Conservation (phyloP, 2,888 invertebrate species). For the Pandemis cinnamomeana region DNA sequence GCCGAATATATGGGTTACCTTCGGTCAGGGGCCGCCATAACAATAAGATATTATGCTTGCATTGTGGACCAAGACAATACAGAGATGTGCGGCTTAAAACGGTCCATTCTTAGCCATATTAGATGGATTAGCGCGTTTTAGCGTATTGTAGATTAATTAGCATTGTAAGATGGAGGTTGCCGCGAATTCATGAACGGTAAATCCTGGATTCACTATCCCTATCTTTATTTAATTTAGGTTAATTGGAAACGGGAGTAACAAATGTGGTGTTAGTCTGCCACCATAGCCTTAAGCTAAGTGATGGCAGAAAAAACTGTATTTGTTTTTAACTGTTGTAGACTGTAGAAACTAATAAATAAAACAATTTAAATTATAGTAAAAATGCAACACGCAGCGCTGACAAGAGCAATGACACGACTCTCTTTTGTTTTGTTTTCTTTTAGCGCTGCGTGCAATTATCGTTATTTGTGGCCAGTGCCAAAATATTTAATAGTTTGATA, state of each 20-base stretch:
- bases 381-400: too few relatives aligned
- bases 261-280: too few relatives aligned
- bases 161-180: slow-evolving; percentile 27
- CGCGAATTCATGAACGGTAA: slow-evolving; percentile 12
- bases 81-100: slow-evolving; percentile 51
- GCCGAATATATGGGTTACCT: slow-evolving; percentile 77
- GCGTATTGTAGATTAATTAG: slow-evolving; percentile 40
- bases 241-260: not conserved
- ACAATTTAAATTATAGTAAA: too few relatives aligned
- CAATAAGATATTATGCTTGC: slow-evolving; percentile 64
- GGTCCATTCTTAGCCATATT: slow-evolving; percentile 51
- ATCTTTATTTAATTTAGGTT: not conserved
- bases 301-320: too few relatives aligned
- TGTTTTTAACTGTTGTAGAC: too few relatives aligned
- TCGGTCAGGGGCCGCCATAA: slow-evolving; percentile 73
- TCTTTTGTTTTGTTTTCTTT: too few relatives aligned
- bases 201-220: slow-evolving; percentile 2
- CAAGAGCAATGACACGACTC: too few relatives aligned
- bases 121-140: slow-evolving; percentile 47
- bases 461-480: too few relatives aligned
- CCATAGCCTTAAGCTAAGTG: too few relatives aligned
- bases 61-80: slow-evolving; percentile 58
- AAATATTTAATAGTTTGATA: too few relatives aligned
- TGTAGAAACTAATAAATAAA: too few relatives aligned
- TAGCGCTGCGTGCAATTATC: too few relatives aligned